A percentile compares a stretch with the other conserved stretches of the same genome.
phyloP scores from a whole-genome alignment of 2,113 vertebrate genomes.

The Myotis davidii region DNA sequence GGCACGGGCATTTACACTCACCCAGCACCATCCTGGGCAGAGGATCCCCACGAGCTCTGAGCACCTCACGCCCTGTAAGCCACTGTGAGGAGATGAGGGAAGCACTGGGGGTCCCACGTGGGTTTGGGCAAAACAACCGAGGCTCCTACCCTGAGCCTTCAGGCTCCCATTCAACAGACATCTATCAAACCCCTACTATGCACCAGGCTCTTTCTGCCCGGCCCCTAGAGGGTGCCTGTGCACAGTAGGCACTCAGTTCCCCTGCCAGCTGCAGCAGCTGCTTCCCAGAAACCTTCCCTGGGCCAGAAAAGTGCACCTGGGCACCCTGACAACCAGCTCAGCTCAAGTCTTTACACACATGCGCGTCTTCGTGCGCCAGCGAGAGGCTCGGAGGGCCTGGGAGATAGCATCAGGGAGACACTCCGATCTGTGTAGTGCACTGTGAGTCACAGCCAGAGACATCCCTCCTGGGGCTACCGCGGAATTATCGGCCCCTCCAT shows the following conservation, averaged over 20 bases:
- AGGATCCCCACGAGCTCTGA: not conserved
- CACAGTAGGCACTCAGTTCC: not conserved
- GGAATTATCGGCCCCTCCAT: constrained; percentile 78
- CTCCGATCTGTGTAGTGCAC: constrained; percentile 74
- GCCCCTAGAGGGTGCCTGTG: too few relatives aligned
- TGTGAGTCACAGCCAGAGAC: constrained; percentile 82
- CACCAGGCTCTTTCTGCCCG: not conserved
- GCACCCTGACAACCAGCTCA: not conserved
- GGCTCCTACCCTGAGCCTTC: not conserved
- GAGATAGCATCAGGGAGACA: constrained; percentile 75
- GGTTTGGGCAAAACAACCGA: not conserved
- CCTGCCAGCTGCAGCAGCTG: not conserved
- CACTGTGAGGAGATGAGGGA: too few relatives aligned
- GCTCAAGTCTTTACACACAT: not conserved
- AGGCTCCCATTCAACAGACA: not conserved
- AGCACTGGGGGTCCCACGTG: fast-evolving
- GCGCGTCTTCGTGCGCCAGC: not conserved
- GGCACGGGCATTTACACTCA: fast-evolving
- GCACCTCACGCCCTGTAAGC: not conserved
- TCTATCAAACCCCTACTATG: not conserved
- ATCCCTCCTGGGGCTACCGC: constrained; percentile 75
- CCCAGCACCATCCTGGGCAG: not conserved
- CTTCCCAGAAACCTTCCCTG: not conserved
- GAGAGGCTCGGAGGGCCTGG: constrained; percentile 25
- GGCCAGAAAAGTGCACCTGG: not conserved